Percentiles rank a stretch among this genome's conserved stretches.
These are phyloP conservation scores for Phasia obesa DNA, from an alignment of 2,888 invertebrate species.

Conservation along the genomic window DNA sequence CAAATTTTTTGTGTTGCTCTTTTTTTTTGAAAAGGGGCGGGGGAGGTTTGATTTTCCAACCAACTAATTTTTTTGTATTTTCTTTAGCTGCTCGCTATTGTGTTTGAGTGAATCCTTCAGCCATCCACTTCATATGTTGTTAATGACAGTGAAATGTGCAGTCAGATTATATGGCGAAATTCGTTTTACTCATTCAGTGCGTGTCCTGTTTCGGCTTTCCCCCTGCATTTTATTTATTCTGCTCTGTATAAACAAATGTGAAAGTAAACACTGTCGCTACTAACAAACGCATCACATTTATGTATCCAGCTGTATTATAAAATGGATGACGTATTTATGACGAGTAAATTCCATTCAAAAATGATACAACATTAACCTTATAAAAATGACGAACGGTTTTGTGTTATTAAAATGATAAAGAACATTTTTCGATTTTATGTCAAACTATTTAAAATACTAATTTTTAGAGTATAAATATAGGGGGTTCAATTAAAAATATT, in stretches of 20 bases:
- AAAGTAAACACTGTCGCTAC: slow-evolving; percentile 3
- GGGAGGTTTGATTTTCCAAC: slow-evolving; percentile 3
- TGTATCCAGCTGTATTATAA: slow-evolving; percentile 1
- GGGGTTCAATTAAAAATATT: neutral
- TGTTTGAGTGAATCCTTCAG: slow-evolving; percentile 47
- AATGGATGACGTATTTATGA: slow-evolving; percentile 57
- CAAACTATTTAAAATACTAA: slow-evolving; percentile 22
- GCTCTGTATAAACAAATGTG: slow-evolving; percentile 6
- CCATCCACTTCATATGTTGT: slow-evolving; percentile 57
- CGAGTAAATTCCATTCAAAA: slow-evolving; percentile 40
- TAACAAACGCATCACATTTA: neutral
- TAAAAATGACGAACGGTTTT: slow-evolving; percentile 54
- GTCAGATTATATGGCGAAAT: slow-evolving; percentile 40
- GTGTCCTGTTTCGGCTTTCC: slow-evolving; percentile 28
- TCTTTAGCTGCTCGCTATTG: slow-evolving; percentile 4
- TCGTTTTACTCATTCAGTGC: slow-evolving; percentile 42
- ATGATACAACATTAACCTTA: slow-evolving; percentile 32
- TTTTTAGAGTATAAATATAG: slow-evolving; percentile 13
- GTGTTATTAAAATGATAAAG: neutral
- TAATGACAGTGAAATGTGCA: slow-evolving; percentile 62
- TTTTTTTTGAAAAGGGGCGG: neutral
- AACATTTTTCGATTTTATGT: slow-evolving; percentile 22
- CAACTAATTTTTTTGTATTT: neutral
- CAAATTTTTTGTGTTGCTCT: slow-evolving; percentile 9
- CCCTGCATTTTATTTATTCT: neutral